Evolutionary conservation across 2,113 vertebrate genomes (phyloP), one percentile per base, ranked within the genome.

Genomic region (Lampris megalopsis): DNA sequence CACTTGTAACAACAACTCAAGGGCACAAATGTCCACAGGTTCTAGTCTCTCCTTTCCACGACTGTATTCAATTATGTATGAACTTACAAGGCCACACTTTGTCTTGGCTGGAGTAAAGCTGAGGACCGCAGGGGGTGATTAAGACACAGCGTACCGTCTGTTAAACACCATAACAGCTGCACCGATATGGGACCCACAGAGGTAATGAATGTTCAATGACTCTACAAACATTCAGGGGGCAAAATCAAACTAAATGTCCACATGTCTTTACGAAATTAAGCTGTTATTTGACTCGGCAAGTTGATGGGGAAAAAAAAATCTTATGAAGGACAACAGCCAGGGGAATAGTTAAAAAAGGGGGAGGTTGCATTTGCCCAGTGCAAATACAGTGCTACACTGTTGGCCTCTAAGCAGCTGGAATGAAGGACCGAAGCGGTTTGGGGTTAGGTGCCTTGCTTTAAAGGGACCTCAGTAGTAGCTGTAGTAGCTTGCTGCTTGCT

Each of bases 121-220:
- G 35, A 56, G 64, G 67, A 88, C 85, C 83, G 85, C 78, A 70
- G 88, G 87, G 88, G 82, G 83, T 68, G 85, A 90, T 91, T 88
- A 90, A 85, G 75, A 90, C 83, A 80, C 83, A 69, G 13, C 81
- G 87, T 88, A 86, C 86, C 82, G 86, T 85, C 77, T 90, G 86
- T 76, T 81, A 73, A 88, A 90, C 87, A 89, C 80, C 71, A 88
- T 76, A 90, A 85, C 86, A 89, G 81, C 88, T 88, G 88, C 68
- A 89, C 70, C 52, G 67, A 80, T 9, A 59, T 63, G 77, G 77
- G 84, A 83, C 66, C 13, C 76, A 82, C 77, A 0, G 50, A 81
- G 68, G 78, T 80, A 86, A 80, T 80, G 52, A 78, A 83, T 72
- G 79, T 43, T 83, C 82, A 86, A 82, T 83, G 85, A 89, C 79